Percentiles rank a stretch among this genome's conserved stretches.
These are phyloP conservation scores for Mobula birostris DNA, from an alignment of 2,113 vertebrate species.

Conservation along the genomic window DNA sequence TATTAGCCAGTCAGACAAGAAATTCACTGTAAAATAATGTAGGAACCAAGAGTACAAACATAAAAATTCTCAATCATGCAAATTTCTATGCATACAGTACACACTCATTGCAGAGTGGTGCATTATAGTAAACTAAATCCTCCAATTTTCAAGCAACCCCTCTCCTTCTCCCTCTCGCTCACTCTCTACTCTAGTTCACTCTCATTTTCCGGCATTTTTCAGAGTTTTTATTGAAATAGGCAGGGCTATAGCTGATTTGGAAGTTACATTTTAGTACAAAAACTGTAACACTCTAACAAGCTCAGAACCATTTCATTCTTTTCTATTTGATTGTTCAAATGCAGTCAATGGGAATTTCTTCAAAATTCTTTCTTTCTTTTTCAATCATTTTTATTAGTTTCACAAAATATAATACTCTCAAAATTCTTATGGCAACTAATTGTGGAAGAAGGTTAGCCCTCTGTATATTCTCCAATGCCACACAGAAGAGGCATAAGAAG, in stretches of 20 bases:
- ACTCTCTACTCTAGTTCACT: no score
- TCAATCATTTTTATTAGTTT: no score
- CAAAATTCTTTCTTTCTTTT: no score
- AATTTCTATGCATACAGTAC: background rate
- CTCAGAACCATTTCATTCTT: background rate
- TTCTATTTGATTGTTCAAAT: background rate
- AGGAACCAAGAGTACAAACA: background rate
- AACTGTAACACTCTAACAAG: background rate
- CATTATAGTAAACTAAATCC: background rate
- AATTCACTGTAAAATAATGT: background rate
- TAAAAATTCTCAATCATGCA: background rate
- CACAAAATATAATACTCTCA: background rate
- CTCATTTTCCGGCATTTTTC: background rate
- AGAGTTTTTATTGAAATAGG: no score
- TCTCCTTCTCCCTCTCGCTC: no score
- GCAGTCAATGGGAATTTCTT: background rate
- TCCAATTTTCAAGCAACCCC: background rate
- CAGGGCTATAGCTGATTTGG: background rate
- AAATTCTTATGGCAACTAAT: background rate
- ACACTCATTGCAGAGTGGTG: background rate
- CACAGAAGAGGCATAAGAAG: background rate
- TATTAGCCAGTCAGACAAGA: background rate
- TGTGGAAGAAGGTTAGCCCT: background rate
- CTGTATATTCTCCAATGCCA: background rate
- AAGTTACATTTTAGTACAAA: no score